phyloP scores from a whole-genome alignment of 1,140 invertebrate genomes.

The Drosophila punjabiensis region DNA sequence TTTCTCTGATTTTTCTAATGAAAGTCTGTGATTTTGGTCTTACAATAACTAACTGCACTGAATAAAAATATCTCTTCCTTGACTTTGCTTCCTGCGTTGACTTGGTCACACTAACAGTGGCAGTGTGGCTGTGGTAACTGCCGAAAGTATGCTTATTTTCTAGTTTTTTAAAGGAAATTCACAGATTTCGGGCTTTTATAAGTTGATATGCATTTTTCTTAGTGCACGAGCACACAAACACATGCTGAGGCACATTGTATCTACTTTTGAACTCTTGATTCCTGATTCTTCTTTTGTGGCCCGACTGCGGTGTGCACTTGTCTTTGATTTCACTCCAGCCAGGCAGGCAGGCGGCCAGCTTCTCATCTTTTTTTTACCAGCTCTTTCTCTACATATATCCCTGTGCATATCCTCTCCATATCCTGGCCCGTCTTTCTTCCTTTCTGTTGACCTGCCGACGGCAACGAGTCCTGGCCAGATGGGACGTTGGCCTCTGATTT shows the following conservation, averaged over 20 bases:
- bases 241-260: conserved; percentile 33
- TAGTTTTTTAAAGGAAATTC: neutral
- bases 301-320: conserved; percentile 62
- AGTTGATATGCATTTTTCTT: neutral
- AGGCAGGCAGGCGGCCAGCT: neutral
- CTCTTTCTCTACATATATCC: neutral
- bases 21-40: neutral
- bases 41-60: neutral
- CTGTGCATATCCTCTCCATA: conserved; percentile 24
- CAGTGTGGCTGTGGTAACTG: neutral
- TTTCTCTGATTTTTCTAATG: neutral
- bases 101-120: neutral
- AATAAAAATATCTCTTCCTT: neutral
- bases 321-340: conserved; percentile 58
- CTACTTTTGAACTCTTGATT: conserved; percentile 68
- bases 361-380: conserved; percentile 10
- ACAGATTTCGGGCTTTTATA: neutral
- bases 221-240: conserved; percentile 26
- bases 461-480: conserved; percentile 20
- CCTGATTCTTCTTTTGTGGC: conserved; percentile 70
- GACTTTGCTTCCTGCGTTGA: neutral
- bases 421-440: neutral
- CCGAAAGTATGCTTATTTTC: neutral
- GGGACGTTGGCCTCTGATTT: conserved; percentile 36
- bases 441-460: conserved; percentile 48